phyloP scores from a whole-genome alignment of 2,113 vertebrate species.

The Forbesichthys agassizii region DNA sequence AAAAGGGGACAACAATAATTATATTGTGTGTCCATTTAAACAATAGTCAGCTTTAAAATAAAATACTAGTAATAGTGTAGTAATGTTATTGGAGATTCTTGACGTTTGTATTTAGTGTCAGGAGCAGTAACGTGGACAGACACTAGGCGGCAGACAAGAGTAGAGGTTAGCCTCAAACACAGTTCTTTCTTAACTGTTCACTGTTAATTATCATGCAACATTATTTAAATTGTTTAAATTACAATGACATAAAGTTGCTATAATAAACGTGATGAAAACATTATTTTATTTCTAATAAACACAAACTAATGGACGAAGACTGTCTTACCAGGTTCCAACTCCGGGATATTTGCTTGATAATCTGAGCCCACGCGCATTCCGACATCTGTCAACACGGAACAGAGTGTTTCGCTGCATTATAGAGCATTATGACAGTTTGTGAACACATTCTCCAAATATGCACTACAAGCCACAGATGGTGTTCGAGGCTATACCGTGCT shows the following conservation, averaged over 20 bases:
- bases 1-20: neutral
- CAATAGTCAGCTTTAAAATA: no score
- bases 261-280: no score
- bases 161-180: slow-evolving; percentile 2
- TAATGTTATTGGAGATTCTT: neutral
- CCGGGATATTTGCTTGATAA: slow-evolving; percentile 92
- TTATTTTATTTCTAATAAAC: no score
- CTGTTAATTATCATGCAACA: no score
- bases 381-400: slow-evolving; percentile 83
- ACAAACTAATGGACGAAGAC: neutral
- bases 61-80: neutral
- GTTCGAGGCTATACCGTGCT: slow-evolving; percentile 89
- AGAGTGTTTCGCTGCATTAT: neutral
- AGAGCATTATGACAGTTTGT: neutral
- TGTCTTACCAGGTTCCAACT: slow-evolving; percentile 87
- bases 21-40: no score
- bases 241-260: no score
- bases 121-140: neutral
- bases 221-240: no score
- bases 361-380: slow-evolving; percentile 96
- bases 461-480: slow-evolving; percentile 5
- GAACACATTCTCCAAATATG: neutral
- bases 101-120: no score
- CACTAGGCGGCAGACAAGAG: neutral
- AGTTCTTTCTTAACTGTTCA: no score